A percentile compares a stretch with the other conserved stretches of the same genome.
Evolutionary conservation across 1,140 invertebrate species (phyloP).

Genomic region (Bombus pyrosoma): DNA sequence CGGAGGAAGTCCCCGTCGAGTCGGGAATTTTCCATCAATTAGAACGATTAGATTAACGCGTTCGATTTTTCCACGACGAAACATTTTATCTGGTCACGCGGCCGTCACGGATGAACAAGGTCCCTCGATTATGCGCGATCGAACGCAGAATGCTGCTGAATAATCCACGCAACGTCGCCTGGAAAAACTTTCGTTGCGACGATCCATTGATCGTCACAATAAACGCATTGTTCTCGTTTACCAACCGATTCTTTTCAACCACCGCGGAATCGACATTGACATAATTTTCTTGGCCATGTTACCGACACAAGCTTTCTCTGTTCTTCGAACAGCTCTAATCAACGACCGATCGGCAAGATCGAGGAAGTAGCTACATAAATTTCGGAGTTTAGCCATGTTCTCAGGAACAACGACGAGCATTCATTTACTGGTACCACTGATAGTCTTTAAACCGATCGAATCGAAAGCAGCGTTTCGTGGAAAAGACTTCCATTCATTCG

Average conservation of each 20-base stretch:
- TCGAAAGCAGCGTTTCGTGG: slow-evolving; percentile 53
- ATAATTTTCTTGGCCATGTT: not conserved
- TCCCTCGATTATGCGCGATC: not conserved
- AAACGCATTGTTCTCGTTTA: slow-evolving; percentile 21
- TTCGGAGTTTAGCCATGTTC: slow-evolving; percentile 57
- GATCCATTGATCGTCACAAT: slow-evolving; percentile 10
- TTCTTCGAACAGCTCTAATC: slow-evolving; percentile 36
- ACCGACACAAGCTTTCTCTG: slow-evolving; percentile 45
- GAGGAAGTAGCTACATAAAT: slow-evolving; percentile 57
- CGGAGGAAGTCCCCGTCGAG: not conserved
- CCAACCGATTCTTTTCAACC: not conserved
- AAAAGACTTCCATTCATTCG: slow-evolving; percentile 55
- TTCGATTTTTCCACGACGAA: not conserved
- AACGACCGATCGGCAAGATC: slow-evolving; percentile 44
- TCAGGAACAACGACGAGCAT: slow-evolving; percentile 57
- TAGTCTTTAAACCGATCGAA: slow-evolving; percentile 62
- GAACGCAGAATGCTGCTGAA: not conserved
- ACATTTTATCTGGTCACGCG: not conserved
- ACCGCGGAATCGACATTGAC: slow-evolving; percentile 5
- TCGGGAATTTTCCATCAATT: not conserved
- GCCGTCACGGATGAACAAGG: not conserved
- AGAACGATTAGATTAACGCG: not conserved
- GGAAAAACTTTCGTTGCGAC: not conserved
- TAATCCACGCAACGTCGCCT: not conserved
- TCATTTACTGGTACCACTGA: slow-evolving; percentile 29